Percentiles rank a stretch among this genome's conserved stretches.
Evolutionary conservation across 2,888 invertebrate species (phyloP).

Genomic region (Mongoloraphidia duomilia): DNA sequence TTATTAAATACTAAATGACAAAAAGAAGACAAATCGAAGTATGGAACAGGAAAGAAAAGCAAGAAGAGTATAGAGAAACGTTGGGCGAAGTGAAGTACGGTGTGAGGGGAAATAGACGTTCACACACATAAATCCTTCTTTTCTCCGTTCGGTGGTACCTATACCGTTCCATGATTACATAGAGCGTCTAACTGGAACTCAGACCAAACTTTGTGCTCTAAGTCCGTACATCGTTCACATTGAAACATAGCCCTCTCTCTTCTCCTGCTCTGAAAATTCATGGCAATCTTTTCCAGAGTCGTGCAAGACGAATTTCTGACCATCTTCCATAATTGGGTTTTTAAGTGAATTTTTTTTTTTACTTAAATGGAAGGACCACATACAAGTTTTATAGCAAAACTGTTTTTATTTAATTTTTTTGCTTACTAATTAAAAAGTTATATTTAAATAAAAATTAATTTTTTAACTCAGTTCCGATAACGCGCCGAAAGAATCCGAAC

Average conservation of each 20-base stretch:
- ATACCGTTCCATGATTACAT: neutral
- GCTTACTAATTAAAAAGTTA: no score
- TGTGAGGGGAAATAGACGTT: constrained; percentile 23
- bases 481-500: no score
- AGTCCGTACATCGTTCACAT: constrained; percentile 32
- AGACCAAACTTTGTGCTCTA: constrained; percentile 25
- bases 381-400: no score
- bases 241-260: constrained; percentile 27
- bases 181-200: neutral
- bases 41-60: constrained; percentile 12
- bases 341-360: no score
- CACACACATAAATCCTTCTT: constrained; percentile 28
- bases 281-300: neutral
- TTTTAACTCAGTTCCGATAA: no score
- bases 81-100: constrained; percentile 15
- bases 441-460: no score
- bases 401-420: no score
- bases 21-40: constrained; percentile 32
- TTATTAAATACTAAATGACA: constrained; percentile 31
- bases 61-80: neutral
- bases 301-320: neutral
- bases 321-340: no score
- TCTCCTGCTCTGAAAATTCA: constrained; percentile 13
- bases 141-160: constrained; percentile 22
- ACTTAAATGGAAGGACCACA: no score